These are phyloP conservation scores for Eclectus roratus DNA, from an alignment of 2,113 vertebrate genomes.

Conservation along the genomic window DNA sequence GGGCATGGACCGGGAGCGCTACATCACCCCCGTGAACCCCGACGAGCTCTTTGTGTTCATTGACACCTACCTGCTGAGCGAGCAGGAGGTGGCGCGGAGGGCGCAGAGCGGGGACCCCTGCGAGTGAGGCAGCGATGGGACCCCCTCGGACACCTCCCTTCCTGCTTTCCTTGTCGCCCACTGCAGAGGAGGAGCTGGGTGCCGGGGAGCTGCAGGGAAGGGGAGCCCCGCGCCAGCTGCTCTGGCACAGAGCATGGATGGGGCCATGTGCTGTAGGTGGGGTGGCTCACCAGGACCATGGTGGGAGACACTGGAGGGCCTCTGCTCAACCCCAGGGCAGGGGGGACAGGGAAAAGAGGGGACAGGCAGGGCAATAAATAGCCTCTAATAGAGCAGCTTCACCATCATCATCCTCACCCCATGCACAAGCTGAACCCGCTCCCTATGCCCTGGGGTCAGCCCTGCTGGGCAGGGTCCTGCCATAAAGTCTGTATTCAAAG, in stretches of 20 bases:
- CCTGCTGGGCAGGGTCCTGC: neutral
- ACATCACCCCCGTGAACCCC: slow-evolving; percentile 78
- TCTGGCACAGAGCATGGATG: neutral
- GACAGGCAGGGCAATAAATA: neutral
- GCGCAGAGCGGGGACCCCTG: slow-evolving; percentile 79
- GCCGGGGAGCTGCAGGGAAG: neutral
- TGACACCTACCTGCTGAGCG: slow-evolving; percentile 85
- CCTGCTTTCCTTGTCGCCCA: neutral
- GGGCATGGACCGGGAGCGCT: slow-evolving; percentile 88
- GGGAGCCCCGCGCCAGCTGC: neutral
- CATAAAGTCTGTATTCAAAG: neutral
- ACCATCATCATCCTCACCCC: neutral
- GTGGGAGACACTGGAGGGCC: fast-evolving
- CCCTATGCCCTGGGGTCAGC: neutral
- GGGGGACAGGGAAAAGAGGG: fast-evolving
- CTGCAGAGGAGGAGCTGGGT: neutral
- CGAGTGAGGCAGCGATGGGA: slow-evolving; percentile 72
- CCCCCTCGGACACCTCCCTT: neutral
- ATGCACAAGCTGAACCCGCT: fast-evolving
- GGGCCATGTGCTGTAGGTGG: neutral
- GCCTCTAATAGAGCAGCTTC: neutral
- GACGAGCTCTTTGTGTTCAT: slow-evolving; percentile 90
- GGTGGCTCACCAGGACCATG: neutral
- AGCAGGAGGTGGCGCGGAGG: slow-evolving; percentile 77
- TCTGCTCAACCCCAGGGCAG: neutral